Base-by-base conservation (phyloP, 92 coral and sea anemone species). In the Porites evermanni region DNA sequence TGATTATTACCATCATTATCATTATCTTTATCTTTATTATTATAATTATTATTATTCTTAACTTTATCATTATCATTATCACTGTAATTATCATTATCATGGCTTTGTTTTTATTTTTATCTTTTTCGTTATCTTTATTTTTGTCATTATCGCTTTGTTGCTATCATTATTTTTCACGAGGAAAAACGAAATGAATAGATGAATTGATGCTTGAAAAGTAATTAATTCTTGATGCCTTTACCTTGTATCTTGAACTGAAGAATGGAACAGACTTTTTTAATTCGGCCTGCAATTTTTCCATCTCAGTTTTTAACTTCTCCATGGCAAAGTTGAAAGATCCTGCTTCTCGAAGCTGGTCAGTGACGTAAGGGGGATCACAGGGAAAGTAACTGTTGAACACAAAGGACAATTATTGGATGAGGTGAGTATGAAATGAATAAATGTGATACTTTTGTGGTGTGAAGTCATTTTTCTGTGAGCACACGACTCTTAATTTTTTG, bases 231-330 rank as follows among this genome's bases (percentile, higher is more conserved):
- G 44, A 38, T 38, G 7, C 6, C 7, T 11, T 53, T 83, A 91
- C 94, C 94, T 91, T 92, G 88, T 91, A 94, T 50, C 97, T 90
- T 11, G 97, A 85, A 50, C 93, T 91, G 65, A 94, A 94, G 75
- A 89, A 85, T 44, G 95, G 95, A 13, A 93, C 90, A 20, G 93
- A 91, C 13, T 88, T 89, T 17, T 67, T 38, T 58, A 94, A 74
- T 53, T 94, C 94, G 12, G 69, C 75, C 67, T 88, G 91, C 87
- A 94, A 59, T 1, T 85, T 91, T 64, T 70, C 58, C 83, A 94
- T 44, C 69, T 90, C 89, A 10, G 80, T 64, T 20, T 75, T 82
- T 50, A 91, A 72, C 64, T 92, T 86, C 32, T 74, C 54, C 69
- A 79, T 59, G 73, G 94, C 86, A 4, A 79, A 78, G 80, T 86